phyloP scores from a whole-genome alignment of 2,888 invertebrate species.

The Glomeris marginata region DNA sequence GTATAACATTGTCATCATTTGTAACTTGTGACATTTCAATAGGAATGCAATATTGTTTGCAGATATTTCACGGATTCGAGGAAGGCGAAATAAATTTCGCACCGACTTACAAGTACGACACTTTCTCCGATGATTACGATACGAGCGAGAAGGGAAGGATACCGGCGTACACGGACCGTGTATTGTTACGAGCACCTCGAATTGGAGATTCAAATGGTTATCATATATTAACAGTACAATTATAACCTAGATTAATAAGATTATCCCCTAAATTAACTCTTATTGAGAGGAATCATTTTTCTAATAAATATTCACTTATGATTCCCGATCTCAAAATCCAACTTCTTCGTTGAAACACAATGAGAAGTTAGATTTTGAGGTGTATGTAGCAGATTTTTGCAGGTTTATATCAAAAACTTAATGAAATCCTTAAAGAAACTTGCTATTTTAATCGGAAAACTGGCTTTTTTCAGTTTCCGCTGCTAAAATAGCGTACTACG shows the following conservation, averaged over 20 bases:
- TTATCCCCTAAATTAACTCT: no score
- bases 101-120: slow-evolving; percentile 97
- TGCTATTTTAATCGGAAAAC: no score
- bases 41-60: slow-evolving; percentile 9
- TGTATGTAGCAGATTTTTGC: no score
- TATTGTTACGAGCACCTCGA: slow-evolving; percentile 79
- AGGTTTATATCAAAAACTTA: no score
- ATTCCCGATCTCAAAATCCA: no score
- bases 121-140: slow-evolving; percentile 97
- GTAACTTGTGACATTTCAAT: slow-evolving; percentile 1
- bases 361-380: no score
- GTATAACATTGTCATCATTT: background rate
- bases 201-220: slow-evolving; percentile 21
- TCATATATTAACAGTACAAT: background rate
- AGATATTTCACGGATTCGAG: slow-evolving; percentile 78
- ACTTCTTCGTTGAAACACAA: no score
- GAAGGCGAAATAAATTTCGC: slow-evolving; percentile 85
- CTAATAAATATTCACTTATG: no score
- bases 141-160: slow-evolving; percentile 95
- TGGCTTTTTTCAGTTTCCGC: no score
- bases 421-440: no score
- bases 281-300: no score
- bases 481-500: slow-evolving; percentile 73
- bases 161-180: slow-evolving; percentile 96
- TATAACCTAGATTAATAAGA: no score